These are phyloP conservation scores for Amblyjoppa proteus DNA, from an alignment of 2,888 invertebrate genomes.

Conservation along the genomic window DNA sequence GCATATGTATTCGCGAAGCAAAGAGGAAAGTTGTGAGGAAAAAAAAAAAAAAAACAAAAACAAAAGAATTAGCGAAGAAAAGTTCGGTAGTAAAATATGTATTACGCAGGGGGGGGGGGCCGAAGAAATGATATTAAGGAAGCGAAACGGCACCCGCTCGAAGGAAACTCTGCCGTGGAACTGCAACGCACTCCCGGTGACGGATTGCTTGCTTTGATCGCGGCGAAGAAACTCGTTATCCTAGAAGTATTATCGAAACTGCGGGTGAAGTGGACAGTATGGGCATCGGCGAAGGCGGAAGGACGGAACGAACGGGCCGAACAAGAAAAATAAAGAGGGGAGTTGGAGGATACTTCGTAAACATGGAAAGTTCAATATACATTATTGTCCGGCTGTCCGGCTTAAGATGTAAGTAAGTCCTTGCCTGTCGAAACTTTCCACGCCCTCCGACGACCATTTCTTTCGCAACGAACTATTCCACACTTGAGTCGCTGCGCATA, in stretches of 20 bases:
- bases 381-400: constrained; percentile 59
- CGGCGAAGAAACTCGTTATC: constrained; percentile 78
- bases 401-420: constrained; percentile 19
- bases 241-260: constrained; percentile 71
- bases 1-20: constrained; percentile 63
- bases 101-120: background rate
- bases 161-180: constrained; percentile 35
- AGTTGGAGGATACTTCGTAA: constrained; percentile 72
- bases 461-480: constrained; percentile 31
- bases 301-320: constrained; percentile 18
- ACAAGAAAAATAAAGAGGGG: constrained; percentile 31
- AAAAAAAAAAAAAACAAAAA: too few relatives aligned
- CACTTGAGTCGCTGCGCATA: constrained; percentile 22
- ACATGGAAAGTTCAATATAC: constrained; percentile 75
- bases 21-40: background rate
- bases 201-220: constrained; percentile 56
- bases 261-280: background rate
- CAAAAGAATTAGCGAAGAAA: too few relatives aligned
- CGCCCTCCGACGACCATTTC: constrained; percentile 12
- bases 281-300: constrained; percentile 51
- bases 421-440: constrained; percentile 32
- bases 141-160: background rate
- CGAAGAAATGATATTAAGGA: background rate
- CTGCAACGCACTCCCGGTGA: constrained; percentile 22
- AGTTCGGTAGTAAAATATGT: background rate